Percentiles rank a stretch among this genome's conserved stretches.
phyloP scores from a whole-genome alignment of 2,797 vertebrate genomes.

The Acrossocheilus wenchowensis region DNA sequence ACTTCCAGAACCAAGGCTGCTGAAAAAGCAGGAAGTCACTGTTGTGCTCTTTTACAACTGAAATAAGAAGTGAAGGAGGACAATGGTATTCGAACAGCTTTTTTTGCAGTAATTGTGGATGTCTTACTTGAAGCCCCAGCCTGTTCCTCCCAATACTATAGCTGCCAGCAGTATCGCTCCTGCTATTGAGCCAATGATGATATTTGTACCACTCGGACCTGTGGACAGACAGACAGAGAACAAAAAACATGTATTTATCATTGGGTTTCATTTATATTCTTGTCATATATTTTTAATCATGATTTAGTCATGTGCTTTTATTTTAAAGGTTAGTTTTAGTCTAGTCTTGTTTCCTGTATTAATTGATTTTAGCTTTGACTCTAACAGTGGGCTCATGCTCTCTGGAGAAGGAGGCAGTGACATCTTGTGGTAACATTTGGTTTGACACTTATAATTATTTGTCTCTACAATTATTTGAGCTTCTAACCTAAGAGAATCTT shows the following conservation, averaged over 20 bases:
- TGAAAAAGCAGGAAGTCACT: neutral
- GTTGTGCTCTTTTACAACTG: neutral
- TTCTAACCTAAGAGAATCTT: neutral
- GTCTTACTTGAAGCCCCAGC: conserved; percentile 99
- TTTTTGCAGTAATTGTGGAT: neutral
- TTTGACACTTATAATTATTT: neutral
- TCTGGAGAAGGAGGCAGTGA: neutral
- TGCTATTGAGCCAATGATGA: conserved; percentile 97
- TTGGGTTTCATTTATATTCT: neutral
- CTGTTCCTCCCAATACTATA: conserved; percentile 96
- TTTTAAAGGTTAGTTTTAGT: neutral
- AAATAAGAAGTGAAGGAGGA: neutral
- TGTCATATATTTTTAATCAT: neutral
- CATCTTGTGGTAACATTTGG: neutral
- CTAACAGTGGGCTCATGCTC: neutral
- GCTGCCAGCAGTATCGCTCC: conserved; percentile 95
- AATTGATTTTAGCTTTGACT: neutral
- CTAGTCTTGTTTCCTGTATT: neutral
- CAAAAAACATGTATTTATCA: neutral
- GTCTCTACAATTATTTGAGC: neutral
- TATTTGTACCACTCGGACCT: conserved; percentile 99
- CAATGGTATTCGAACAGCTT: too few relatives aligned
- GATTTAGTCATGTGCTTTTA: neutral
- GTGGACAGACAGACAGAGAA: conserved; percentile 62
- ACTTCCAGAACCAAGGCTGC: neutral